Conservation (phyloP, 1,140 invertebrate genomes). For the Tetragonula clypearis region DNA sequence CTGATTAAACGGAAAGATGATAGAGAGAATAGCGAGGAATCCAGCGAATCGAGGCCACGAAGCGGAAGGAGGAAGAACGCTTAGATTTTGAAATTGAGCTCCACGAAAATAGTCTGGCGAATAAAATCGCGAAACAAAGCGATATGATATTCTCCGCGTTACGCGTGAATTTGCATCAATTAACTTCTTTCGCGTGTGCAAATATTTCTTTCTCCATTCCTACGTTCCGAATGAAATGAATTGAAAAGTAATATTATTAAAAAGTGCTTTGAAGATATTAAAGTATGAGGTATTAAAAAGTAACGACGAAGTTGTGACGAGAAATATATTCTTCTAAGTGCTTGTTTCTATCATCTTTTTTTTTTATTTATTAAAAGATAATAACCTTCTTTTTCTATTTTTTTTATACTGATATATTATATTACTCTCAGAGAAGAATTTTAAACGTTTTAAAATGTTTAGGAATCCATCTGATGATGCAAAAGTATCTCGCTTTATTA, state of each 20-base stretch:
- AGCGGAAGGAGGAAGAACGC: slow-evolving; percentile 45
- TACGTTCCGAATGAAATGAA: background rate
- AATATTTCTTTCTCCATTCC: background rate
- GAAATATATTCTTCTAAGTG: background rate
- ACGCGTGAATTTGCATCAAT: background rate
- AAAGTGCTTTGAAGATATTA: fast-evolving
- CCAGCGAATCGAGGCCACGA: slow-evolving; percentile 44
- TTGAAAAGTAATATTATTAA: background rate
- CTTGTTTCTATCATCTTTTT: background rate
- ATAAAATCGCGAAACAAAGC: slow-evolving; percentile 10
- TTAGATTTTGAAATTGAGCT: slow-evolving; percentile 33
- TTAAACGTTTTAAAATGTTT: background rate
- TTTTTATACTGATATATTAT: background rate
- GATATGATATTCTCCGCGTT: background rate
- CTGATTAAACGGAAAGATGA: slow-evolving; percentile 31
- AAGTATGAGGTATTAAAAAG: background rate
- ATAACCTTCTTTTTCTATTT: background rate
- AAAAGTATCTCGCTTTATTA: background rate
- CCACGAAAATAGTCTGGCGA: slow-evolving; percentile 21
- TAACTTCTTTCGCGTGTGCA: too few species aligned
- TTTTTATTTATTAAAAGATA: background rate
- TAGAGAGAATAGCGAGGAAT: slow-evolving; percentile 31
- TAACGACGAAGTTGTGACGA: background rate
- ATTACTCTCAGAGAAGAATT: background rate
- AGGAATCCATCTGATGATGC: background rate